These are phyloP conservation scores for Trachops cirrhosus DNA, from an alignment of 2,797 vertebrate genomes.

Conservation along the genomic window DNA sequence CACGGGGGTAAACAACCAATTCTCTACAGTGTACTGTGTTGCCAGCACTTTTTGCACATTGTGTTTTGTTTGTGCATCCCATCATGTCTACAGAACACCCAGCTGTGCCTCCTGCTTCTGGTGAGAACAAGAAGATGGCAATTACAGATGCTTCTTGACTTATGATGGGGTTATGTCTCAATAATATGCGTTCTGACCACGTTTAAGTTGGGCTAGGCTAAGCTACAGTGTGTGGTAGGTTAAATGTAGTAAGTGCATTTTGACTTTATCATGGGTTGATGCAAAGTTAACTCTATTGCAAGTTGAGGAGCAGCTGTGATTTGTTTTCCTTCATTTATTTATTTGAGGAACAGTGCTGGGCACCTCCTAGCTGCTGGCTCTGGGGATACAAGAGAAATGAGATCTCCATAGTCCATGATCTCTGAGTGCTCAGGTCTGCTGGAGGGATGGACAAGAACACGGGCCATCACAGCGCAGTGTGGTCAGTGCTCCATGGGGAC, in stretches of 20 bases:
- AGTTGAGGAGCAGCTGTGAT: not conserved
- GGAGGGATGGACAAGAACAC: not conserved
- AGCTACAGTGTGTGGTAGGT: not conserved
- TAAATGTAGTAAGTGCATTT: not conserved
- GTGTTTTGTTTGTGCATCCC: not conserved
- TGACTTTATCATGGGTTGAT: not conserved
- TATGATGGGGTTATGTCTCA: not conserved
- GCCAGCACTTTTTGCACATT: too few relatives aligned
- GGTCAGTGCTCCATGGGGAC: fast-evolving
- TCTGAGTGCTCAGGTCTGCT: not conserved
- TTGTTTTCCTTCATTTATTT: not conserved
- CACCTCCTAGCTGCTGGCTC: not conserved
- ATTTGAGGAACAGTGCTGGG: not conserved
- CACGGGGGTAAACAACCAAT: not conserved
- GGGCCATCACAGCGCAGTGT: not conserved
- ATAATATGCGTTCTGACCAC: too few relatives aligned
- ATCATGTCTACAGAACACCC: not conserved
- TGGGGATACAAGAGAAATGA: not conserved
- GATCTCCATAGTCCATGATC: not conserved
- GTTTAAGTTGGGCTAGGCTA: too few relatives aligned
- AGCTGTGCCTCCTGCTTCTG: not conserved
- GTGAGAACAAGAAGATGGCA: not conserved
- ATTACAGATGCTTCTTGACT: not conserved
- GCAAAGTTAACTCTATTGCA: not conserved
- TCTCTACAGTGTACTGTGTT: not conserved